Base-by-base conservation (phyloP, 2,113 vertebrate species). In the Rallus limicola region DNA sequence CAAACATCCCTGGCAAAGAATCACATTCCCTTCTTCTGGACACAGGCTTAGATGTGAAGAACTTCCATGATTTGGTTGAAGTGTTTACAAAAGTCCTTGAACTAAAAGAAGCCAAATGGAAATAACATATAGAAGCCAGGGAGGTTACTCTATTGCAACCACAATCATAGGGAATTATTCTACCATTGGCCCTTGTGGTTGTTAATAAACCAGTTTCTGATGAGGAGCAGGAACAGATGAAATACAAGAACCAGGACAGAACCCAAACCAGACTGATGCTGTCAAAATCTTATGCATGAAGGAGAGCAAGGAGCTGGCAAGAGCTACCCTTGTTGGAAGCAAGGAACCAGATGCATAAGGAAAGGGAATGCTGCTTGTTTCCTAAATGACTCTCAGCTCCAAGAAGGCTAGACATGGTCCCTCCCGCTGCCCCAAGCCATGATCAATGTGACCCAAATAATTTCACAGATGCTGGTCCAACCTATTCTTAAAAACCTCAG, bases 381-480 rank as follows among this genome's bases (percentile, higher is more conserved):
- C 69, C 42, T 31, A 38, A 23, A 31, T 9, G 52, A 83, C 1
- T 0, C 40, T n/a, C 21, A 50, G 36, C 71, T 71, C 67, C 52
- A 60, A 70, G 63, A 28, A 48, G 16, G 34, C 48, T 46, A 4
- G 2, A 68, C 13, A 4, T 36, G 36, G 77, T 86, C 72, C 34
- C 20, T 93, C 42, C 25, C 3, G 0, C 25, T 13, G 76, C 62
- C 62, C 31, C 78, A 90, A 78, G 69, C 56, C 23, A 23, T 46
- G 67, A 88, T 81, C 76, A 83, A 3, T 83, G 80, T 76, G 63
- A 92, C 82, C 29, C 82, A 95, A 95, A 92, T 76, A 85, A 92
- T 90, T 88, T 72, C 29, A 81, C 68, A 93, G 64, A 83, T 88
- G 59, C 18, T 48, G 16, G 29, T 88, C 72, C 89, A 93, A 77